These are phyloP conservation scores for Halictus ligatus DNA, from an alignment of 2,888 invertebrate species.

Conservation along the genomic window DNA sequence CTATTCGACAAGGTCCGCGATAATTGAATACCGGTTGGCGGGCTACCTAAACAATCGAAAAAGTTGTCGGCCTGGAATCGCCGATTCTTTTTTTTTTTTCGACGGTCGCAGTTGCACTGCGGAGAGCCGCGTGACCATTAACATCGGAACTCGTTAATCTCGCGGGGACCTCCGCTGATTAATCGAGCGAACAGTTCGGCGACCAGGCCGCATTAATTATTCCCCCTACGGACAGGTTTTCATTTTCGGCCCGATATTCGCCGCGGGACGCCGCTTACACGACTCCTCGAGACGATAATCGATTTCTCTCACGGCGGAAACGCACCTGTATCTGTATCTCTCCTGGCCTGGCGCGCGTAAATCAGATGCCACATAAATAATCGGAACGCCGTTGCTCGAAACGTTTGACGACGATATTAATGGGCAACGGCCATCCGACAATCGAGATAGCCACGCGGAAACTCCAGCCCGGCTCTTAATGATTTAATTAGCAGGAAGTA, in stretches of 20 bases:
- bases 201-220: conserved; percentile 70
- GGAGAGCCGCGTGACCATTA: conserved; percentile 56
- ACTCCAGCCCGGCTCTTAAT: not conserved
- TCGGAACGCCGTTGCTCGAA: conserved; percentile 18
- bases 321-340: conserved; percentile 43
- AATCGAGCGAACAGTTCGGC: conserved; percentile 69
- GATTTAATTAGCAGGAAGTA: conserved; percentile 42
- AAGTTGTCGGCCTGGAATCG: not conserved
- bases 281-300: conserved; percentile 62
- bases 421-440: conserved; percentile 23
- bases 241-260: conserved; percentile 71
- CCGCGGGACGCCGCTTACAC: conserved; percentile 67
- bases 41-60: not conserved
- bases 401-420: conserved; percentile 44
- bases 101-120: not conserved
- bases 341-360: conserved; percentile 36
- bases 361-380: conserved; percentile 58
- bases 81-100: conserved; percentile 19
- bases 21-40: conserved; percentile 27
- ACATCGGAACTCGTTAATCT: conserved; percentile 70
- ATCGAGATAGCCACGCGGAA: not conserved
- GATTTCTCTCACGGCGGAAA: conserved; percentile 65
- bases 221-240: conserved; percentile 69
- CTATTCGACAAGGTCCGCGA: not conserved
- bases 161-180: conserved; percentile 65